Evolutionary conservation across 2,797 vertebrate genomes (phyloP).

Genomic region (Galago senegalensis): DNA sequence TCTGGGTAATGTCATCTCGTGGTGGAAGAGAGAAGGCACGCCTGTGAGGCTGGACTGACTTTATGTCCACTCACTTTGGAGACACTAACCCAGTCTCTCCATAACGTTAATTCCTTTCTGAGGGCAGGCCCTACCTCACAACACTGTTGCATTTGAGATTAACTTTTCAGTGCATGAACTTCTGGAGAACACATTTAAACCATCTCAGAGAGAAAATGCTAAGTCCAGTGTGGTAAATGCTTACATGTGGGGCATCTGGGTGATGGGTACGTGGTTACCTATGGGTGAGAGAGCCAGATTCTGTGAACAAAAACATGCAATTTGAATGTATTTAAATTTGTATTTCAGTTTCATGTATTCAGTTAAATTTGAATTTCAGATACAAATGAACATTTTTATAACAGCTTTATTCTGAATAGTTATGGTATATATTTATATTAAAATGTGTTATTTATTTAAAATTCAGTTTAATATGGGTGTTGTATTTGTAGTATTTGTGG

Average conservation of each 20-base stretch:
- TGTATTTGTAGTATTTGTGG: background rate
- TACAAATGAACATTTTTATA: background rate
- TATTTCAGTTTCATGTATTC: background rate
- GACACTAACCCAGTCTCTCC: background rate
- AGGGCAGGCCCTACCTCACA: background rate
- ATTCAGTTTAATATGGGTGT: background rate
- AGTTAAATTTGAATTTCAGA: constrained; percentile 11
- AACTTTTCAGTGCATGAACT: background rate
- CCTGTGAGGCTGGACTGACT: too few species aligned
- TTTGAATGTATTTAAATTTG: too few species aligned
- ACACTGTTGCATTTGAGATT: background rate
- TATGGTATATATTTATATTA: background rate
- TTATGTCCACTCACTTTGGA: too few species aligned
- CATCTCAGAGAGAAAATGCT: background rate
- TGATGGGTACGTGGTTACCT: background rate
- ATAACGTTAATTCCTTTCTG: background rate
- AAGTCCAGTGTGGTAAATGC: background rate
- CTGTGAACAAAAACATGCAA: background rate
- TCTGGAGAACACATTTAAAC: background rate
- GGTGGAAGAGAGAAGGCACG: background rate
- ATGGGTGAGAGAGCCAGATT: background rate
- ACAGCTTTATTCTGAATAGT: background rate
- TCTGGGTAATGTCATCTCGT: background rate
- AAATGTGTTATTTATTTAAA: background rate
- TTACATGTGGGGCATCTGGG: background rate